These are phyloP conservation scores for Peromyscus polionotus DNA, from an alignment of 2,113 vertebrate species.

Conservation along the genomic window DNA sequence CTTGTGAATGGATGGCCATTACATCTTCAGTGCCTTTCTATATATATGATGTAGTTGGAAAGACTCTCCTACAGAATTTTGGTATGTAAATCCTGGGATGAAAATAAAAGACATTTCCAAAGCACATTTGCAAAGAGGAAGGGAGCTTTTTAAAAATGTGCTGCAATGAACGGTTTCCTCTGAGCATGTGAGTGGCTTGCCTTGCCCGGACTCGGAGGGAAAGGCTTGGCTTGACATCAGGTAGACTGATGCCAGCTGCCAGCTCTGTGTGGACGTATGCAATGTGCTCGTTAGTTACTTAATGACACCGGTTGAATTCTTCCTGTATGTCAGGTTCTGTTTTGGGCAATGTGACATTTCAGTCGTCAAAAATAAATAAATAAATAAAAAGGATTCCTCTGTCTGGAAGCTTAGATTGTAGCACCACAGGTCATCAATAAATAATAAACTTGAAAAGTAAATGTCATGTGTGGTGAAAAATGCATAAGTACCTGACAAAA, in stretches of 20 bases:
- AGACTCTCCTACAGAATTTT: neutral
- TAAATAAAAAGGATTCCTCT: neutral
- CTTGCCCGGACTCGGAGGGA: neutral
- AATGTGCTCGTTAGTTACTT: neutral
- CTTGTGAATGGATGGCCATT: neutral
- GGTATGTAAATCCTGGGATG: neutral
- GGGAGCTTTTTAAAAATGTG: neutral
- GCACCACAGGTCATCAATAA: neutral
- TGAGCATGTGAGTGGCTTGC: neutral
- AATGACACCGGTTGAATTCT: neutral
- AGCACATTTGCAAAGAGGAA: neutral
- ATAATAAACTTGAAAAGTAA: constrained; percentile 31
- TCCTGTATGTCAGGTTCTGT: neutral
- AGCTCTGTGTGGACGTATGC: neutral
- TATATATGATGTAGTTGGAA: neutral
- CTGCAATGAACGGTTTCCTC: neutral
- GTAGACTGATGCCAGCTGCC: neutral
- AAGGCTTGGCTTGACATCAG: neutral
- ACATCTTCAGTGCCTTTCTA: neutral
- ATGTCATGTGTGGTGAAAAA: neutral
- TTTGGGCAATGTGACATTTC: neutral
- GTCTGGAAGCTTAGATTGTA: neutral
- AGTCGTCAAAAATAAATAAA: constrained; percentile 1
- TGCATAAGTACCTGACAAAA: neutral
- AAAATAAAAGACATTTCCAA: neutral